These are phyloP conservation scores for Candidula unifasciata DNA, from an alignment of 2,888 invertebrate genomes.

Conservation along the genomic window DNA sequence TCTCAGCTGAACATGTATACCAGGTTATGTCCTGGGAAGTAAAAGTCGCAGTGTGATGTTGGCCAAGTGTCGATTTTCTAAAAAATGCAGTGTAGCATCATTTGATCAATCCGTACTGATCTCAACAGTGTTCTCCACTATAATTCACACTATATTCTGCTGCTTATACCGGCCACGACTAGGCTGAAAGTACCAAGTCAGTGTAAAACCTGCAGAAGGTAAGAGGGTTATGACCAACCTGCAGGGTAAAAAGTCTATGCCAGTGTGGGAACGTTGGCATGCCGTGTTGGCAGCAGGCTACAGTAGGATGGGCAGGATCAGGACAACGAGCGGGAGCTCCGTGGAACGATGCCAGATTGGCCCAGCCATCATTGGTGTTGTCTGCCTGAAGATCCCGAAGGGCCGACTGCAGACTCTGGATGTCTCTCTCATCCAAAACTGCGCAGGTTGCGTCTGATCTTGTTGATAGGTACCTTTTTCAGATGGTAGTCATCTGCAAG, in stretches of 20 bases:
- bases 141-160: too few relatives aligned
- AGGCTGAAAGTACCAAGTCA: too few relatives aligned
- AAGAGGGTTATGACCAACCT: not conserved
- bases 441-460: slow-evolving; percentile 53
- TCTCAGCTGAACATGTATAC: too few relatives aligned
- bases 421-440: slow-evolving; percentile 53
- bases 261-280: slow-evolving; percentile 56
- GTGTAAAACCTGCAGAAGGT: too few relatives aligned
- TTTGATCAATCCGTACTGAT: too few relatives aligned
- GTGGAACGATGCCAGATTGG: slow-evolving; percentile 46
- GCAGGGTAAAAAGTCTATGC: slow-evolving; percentile 48
- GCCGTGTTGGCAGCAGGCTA: slow-evolving; percentile 53
- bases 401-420: slow-evolving; percentile 55
- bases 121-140: too few relatives aligned
- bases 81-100: too few relatives aligned
- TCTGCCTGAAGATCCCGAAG: slow-evolving; percentile 54
- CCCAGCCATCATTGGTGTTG: slow-evolving; percentile 49
- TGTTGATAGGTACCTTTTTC: slow-evolving; percentile 43
- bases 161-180: too few relatives aligned
- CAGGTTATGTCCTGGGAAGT: too few relatives aligned
- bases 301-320: not conserved
- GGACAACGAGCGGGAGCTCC: slow-evolving; percentile 51
- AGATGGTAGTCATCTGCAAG: slow-evolving; percentile 12
- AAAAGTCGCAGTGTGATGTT: too few relatives aligned
- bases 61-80: too few relatives aligned